These are phyloP conservation scores for Drosophila nigromelanica DNA, from an alignment of 1,140 invertebrate genomes.

Conservation along the genomic window DNA sequence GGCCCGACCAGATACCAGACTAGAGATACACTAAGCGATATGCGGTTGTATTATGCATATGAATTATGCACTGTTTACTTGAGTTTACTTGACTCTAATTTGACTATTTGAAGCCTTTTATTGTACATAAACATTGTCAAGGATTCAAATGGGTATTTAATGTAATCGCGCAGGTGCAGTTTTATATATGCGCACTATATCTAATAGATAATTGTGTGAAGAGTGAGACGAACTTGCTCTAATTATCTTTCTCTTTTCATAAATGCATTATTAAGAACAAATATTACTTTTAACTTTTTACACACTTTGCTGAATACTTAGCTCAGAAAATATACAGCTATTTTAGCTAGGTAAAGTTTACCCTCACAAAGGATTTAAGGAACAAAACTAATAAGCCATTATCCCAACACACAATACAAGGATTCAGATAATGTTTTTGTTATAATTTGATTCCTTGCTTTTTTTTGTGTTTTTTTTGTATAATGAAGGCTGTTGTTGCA, in stretches of 20 bases:
- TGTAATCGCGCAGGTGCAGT: too few species aligned
- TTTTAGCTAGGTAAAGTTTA: too few species aligned
- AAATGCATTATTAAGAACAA: too few species aligned
- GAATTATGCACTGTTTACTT: background rate
- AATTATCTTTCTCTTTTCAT: too few species aligned
- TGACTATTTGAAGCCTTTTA: slow-evolving; percentile 1
- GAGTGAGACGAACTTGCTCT: too few species aligned
- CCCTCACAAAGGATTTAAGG: background rate
- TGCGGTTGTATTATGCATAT: background rate
- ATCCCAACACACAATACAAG: background rate
- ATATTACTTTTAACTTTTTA: too few species aligned
- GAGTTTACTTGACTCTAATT: background rate
- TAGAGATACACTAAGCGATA: background rate
- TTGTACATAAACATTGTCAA: slow-evolving; percentile 12
- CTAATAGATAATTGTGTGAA: too few species aligned
- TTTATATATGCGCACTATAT: too few species aligned
- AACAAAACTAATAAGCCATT: background rate
- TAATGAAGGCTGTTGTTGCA: slow-evolving; percentile 2
- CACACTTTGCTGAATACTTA: too few species aligned
- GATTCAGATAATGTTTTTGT: slow-evolving; percentile 2
- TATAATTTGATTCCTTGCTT: background rate
- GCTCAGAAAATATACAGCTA: too few species aligned
- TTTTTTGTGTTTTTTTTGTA: background rate
- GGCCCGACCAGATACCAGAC: slow-evolving; percentile 49
- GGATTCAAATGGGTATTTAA: background rate